Percentiles rank a stretch among this genome's conserved stretches.
Conservation (phyloP, 2,888 invertebrate genomes). For the Orthosia gracilis region DNA sequence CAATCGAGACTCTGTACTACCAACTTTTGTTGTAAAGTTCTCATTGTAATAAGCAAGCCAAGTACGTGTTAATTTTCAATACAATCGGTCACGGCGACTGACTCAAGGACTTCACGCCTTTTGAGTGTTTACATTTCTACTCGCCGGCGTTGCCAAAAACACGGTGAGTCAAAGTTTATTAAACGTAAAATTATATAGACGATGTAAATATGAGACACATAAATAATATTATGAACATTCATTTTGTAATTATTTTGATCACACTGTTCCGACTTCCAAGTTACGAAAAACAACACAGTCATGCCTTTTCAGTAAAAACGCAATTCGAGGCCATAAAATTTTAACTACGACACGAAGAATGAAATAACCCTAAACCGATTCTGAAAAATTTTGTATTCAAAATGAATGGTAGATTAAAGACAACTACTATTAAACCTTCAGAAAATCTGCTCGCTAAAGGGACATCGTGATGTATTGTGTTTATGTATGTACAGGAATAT, state of each 20-base stretch:
- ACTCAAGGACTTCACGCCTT: constrained; percentile 82
- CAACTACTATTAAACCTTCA: background rate
- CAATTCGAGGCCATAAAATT: background rate
- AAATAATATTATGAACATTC: constrained; percentile 1
- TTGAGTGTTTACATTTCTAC: constrained; percentile 82
- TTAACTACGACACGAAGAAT: constrained; percentile 1
- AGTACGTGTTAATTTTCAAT: constrained; percentile 81
- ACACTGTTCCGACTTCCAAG: background rate
- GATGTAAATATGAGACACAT: constrained; percentile 25
- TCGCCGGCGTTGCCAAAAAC: constrained; percentile 73
- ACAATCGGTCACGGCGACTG: constrained; percentile 79
- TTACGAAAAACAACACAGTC: background rate
- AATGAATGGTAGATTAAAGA: background rate
- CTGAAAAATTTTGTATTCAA: background rate
- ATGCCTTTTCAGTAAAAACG: constrained; percentile 1
- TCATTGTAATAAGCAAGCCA: constrained; percentile 73
- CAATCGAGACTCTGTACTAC: constrained; percentile 47
- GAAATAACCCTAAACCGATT: background rate
- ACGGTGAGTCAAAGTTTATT: constrained; percentile 69
- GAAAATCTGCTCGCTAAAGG: background rate
- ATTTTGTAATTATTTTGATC: constrained; percentile 2
- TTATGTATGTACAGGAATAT: background rate
- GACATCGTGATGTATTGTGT: background rate
- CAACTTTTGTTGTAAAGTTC: constrained; percentile 66
- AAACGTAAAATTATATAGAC: constrained; percentile 42